Conservation (phyloP, 2,797 vertebrate species). For the Sparidentex hasta region DNA sequence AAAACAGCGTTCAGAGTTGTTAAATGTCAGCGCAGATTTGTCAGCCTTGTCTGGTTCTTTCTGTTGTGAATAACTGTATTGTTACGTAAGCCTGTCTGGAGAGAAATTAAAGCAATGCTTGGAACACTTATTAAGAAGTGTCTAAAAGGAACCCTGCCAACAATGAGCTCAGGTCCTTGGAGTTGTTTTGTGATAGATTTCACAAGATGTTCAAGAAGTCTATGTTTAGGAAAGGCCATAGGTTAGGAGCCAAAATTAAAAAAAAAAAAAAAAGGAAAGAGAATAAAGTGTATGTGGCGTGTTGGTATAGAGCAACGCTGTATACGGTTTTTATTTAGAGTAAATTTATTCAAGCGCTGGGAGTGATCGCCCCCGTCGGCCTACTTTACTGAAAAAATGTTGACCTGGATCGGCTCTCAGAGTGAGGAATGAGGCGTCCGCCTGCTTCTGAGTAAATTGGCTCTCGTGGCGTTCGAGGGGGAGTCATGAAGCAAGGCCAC, state of each 20-base stretch:
- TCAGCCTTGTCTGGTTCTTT: neutral
- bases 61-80: neutral
- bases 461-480: conserved; percentile 56
- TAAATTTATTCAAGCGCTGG: conserved; percentile 45
- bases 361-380: conserved; percentile 36
- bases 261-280: conserved; percentile 17
- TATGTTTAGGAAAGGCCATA: neutral
- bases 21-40: conserved; percentile 9
- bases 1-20: neutral
- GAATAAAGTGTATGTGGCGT: neutral
- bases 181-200: neutral
- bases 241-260: neutral
- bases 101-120: conserved; percentile 4
- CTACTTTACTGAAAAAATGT: conserved; percentile 78
- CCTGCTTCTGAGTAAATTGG: conserved; percentile 70
- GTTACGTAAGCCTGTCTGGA: conserved; percentile 11
- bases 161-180: neutral
- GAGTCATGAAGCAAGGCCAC: conserved; percentile 60
- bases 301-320: conserved; percentile 9
- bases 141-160: neutral
- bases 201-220: neutral
- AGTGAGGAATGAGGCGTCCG: conserved; percentile 71
- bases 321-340: conserved; percentile 39
- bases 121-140: neutral
- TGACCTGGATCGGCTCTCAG: conserved; percentile 78